A percentile compares a stretch with the other conserved stretches of the same genome.
Evolutionary conservation across 2,797 vertebrate species (phyloP).

Genomic region (Fistularia commersonii): DNA sequence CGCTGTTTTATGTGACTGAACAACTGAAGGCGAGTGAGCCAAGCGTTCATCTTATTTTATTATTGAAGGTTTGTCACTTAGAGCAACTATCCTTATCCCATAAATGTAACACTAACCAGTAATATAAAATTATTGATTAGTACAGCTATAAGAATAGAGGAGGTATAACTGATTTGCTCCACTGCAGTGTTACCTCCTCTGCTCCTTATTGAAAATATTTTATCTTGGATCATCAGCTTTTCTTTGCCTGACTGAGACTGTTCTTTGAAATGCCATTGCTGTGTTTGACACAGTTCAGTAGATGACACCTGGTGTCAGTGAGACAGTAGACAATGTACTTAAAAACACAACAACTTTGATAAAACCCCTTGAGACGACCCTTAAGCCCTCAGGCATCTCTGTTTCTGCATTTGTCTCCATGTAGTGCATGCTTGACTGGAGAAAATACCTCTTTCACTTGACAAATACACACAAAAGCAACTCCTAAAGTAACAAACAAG

Average conservation of each 20-base stretch:
- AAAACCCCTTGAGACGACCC: slow-evolving; percentile 31
- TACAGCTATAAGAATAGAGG: neutral
- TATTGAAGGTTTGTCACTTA: too few species aligned
- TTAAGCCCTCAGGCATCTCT: slow-evolving; percentile 29
- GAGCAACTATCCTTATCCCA: too few species aligned
- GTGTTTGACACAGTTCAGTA: slow-evolving; percentile 45
- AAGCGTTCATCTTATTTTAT: too few species aligned
- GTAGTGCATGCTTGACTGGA: slow-evolving; percentile 48
- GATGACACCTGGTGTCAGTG: slow-evolving; percentile 50
- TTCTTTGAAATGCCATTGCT: slow-evolving; percentile 41
- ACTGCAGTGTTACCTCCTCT: neutral
- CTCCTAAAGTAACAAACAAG: slow-evolving; percentile 42
- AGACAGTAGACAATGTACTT: slow-evolving; percentile 39
- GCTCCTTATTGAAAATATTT: slow-evolving; percentile 19
- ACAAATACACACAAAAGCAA: slow-evolving; percentile 41
- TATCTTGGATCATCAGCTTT: slow-evolving; percentile 14
- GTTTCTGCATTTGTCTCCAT: slow-evolving; percentile 19
- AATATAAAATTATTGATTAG: too few species aligned
- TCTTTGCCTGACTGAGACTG: slow-evolving; percentile 27
- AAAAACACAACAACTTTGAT: slow-evolving; percentile 44
- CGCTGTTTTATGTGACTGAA: too few species aligned
- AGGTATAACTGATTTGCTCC: slow-evolving; percentile 2
- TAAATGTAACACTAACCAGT: too few species aligned
- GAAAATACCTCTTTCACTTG: slow-evolving; percentile 45
- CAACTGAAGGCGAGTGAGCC: too few species aligned